phyloP scores from a whole-genome alignment of 1,140 invertebrate species.

The Nomia melanderi region DNA sequence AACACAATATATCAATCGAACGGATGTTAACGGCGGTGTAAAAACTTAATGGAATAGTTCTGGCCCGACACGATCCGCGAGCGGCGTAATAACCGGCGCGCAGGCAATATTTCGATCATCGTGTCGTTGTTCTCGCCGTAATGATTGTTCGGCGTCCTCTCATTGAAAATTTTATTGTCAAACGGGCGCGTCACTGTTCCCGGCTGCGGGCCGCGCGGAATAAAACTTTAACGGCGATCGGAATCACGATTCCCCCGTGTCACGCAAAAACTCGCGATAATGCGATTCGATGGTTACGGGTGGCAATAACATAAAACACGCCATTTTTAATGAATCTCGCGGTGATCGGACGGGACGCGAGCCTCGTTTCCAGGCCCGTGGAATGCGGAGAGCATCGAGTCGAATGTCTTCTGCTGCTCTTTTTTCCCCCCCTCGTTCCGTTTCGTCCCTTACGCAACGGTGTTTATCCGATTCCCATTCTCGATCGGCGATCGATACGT shows the following conservation, averaged over 20 bases:
- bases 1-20: constrained; percentile 10
- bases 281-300: no score
- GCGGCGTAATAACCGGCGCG: neutral
- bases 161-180: neutral
- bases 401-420: no score
- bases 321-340: no score
- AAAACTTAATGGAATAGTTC: constrained; percentile 11
- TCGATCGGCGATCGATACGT: constrained; percentile 27
- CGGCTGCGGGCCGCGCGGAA: neutral
- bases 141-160: neutral
- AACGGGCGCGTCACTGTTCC: neutral
- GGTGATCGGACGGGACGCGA: no score
- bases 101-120: neutral
- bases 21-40: neutral
- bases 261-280: no score
- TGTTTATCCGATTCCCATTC: constrained; percentile 9
- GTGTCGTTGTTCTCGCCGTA: neutral
- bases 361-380: no score
- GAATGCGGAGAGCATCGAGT: no score
- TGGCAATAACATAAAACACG: no score
- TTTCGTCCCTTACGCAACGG: constrained; percentile 6
- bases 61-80: neutral
- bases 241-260: no score
- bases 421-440: no score
- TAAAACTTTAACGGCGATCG: neutral